These are phyloP conservation scores for Zosterops pallidus DNA, from an alignment of 2,113 vertebrate genomes.

Conservation along the genomic window DNA sequence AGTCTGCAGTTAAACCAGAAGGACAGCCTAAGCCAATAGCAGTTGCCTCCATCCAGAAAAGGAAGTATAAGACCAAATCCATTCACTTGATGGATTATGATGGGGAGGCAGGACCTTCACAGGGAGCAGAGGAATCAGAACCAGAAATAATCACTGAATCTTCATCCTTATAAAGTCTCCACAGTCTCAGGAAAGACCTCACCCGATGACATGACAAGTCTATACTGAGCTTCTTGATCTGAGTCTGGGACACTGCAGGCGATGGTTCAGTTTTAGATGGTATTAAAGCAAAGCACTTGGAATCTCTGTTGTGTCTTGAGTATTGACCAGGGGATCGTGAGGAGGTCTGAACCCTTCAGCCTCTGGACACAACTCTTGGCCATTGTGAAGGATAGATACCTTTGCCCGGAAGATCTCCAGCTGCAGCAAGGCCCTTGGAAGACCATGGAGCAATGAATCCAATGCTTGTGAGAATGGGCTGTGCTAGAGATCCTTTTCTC, in stretches of 20 bases:
- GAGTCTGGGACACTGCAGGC: not conserved
- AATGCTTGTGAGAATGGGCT: not conserved
- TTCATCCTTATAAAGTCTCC: not conserved
- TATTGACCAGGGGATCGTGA: not conserved
- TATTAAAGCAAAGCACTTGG: not conserved
- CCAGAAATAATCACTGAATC: not conserved
- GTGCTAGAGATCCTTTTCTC: not conserved
- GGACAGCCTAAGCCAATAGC: not conserved
- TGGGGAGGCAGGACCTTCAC: not conserved
- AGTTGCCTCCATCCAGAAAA: not conserved
- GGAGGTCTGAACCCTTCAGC: not conserved
- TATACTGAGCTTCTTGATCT: not conserved
- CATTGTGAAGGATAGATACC: not conserved
- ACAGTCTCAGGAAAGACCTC: not conserved
- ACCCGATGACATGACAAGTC: not conserved
- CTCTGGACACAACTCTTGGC: not conserved
- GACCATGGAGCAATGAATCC: not conserved
- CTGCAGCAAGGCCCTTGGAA: not conserved
- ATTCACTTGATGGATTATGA: not conserved
- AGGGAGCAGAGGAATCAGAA: not conserved
- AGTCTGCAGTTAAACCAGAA: not conserved
- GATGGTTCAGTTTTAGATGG: not conserved
- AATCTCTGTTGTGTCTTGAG: not conserved
- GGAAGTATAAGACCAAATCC: not conserved
- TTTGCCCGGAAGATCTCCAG: not conserved